A percentile compares a stretch with the other conserved stretches of the same genome.
Evolutionary conservation across 2,797 vertebrate species (phyloP).

Genomic region (Chloroceryle amazona): DNA sequence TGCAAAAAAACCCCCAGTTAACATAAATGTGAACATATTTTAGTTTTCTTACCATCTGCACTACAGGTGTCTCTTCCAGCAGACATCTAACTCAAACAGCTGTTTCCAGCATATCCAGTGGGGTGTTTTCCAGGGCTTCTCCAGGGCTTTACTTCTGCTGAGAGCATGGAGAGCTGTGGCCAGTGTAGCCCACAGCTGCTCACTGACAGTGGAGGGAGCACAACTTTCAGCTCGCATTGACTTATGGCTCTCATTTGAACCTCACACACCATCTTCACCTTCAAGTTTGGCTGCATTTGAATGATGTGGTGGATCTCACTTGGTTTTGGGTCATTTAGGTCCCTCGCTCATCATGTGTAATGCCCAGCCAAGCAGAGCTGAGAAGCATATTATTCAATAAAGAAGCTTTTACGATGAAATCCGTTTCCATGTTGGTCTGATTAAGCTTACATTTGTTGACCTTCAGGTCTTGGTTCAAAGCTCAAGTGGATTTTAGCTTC

Average conservation of each 20-base stretch:
- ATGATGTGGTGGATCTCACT: background rate
- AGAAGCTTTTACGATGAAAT: background rate
- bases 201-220: rapidly evolving
- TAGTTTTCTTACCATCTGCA: conserved; percentile 1
- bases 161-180: background rate
- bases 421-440: background rate
- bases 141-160: background rate
- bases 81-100: background rate
- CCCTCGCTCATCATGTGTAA: rapidly evolving
- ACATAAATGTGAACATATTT: background rate
- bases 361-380: background rate
- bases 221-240: background rate
- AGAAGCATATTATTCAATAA: background rate
- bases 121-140: background rate
- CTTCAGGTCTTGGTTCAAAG: conserved; percentile 43
- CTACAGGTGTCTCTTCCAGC: conserved; percentile 1
- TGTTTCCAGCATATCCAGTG: background rate
- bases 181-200: rapidly evolving
- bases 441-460: conserved; percentile 12
- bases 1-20: background rate
- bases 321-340: background rate
- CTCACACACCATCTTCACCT: background rate
- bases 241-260: background rate
- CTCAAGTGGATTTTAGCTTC: background rate
- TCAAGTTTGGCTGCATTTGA: background rate